These are phyloP conservation scores for Myripristis jacobus DNA, from an alignment of 2,797 vertebrate species.

Conservation along the genomic window DNA sequence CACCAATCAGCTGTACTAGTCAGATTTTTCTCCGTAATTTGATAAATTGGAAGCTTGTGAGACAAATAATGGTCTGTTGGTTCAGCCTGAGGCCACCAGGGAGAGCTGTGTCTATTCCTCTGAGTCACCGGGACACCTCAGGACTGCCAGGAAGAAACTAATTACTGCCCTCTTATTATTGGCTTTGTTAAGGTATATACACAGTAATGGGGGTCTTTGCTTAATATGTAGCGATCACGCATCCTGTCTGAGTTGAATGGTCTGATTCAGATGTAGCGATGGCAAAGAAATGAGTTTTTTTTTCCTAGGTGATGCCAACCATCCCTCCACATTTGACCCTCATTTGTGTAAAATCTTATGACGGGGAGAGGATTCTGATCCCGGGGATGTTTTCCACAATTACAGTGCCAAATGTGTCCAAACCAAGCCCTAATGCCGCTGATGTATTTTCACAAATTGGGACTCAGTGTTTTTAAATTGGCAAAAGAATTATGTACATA, in stretches of 20 bases:
- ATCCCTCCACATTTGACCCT: neutral
- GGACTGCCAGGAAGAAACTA: slow-evolving; percentile 34
- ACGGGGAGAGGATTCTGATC: neutral
- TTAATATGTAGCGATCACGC: slow-evolving; percentile 4
- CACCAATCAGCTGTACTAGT: slow-evolving; percentile 59
- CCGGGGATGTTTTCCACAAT: neutral
- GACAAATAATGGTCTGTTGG: slow-evolving; percentile 70
- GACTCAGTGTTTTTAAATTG: slow-evolving; percentile 38
- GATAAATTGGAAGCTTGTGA: slow-evolving; percentile 72
- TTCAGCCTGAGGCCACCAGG: slow-evolving; percentile 76
- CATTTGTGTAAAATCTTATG: neutral
- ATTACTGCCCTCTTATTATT: slow-evolving; percentile 34
- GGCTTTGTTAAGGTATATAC: slow-evolving; percentile 5
- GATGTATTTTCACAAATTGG: slow-evolving; percentile 35
- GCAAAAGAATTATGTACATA: slow-evolving; percentile 69
- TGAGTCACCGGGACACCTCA: slow-evolving; percentile 55
- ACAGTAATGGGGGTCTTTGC: slow-evolving; percentile 4
- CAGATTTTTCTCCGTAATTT: slow-evolving; percentile 57
- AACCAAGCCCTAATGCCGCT: neutral
- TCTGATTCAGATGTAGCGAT: neutral
- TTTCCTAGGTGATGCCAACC: neutral
- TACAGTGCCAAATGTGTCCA: neutral
- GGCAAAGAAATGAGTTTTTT: neutral
- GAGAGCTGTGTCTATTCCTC: slow-evolving; percentile 76
- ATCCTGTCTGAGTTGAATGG: neutral